These are phyloP conservation scores for Cebus imitator DNA, from an alignment of 2,113 vertebrate genomes.

Conservation along the genomic window DNA sequence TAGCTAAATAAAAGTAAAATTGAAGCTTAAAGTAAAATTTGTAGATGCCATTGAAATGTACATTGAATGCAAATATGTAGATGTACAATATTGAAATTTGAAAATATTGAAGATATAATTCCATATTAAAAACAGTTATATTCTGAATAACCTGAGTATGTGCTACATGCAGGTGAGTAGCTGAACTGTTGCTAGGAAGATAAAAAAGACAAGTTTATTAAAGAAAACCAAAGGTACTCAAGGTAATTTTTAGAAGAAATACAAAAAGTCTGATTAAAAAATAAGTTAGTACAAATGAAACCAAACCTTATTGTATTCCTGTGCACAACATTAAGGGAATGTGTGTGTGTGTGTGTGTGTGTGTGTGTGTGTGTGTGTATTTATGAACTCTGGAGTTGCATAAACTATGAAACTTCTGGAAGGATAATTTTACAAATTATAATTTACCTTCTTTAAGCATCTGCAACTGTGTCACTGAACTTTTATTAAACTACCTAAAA, in stretches of 20 bases:
- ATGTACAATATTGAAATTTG: background rate
- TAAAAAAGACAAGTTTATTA: background rate
- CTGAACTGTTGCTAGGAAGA: background rate
- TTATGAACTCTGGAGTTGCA: background rate
- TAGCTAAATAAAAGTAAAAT: background rate
- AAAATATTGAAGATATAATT: background rate
- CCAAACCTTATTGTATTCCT: background rate
- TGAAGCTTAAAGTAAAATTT: background rate
- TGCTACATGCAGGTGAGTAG: background rate
- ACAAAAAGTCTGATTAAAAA: background rate
- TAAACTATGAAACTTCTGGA: too few species aligned
- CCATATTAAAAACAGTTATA: background rate
- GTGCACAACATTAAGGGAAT: background rate
- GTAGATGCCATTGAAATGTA: background rate
- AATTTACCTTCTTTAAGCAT: background rate
- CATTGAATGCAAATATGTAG: background rate
- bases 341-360: fast-evolving
- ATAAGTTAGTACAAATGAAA: background rate
- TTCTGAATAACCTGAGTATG: background rate
- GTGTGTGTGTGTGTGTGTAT: too few species aligned
- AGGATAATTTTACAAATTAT: background rate
- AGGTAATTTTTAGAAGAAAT: background rate
- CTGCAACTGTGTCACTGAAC: background rate
- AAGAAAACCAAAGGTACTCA: background rate
- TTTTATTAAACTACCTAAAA: background rate